These are phyloP conservation scores for Zonitis immaculata DNA, from an alignment of 2,888 invertebrate genomes.

Conservation along the genomic window DNA sequence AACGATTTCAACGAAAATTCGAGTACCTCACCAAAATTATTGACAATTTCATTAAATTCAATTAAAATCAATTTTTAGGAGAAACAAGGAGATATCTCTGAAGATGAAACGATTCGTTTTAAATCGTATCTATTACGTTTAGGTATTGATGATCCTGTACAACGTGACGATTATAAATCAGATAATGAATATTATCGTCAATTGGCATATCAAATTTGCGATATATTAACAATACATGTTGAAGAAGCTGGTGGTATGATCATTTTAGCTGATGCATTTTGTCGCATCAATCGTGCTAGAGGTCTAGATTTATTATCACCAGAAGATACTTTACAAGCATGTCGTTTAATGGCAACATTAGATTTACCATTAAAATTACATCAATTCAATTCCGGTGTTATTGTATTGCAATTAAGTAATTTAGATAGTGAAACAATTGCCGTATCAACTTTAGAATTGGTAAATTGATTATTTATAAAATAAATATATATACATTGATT, in stretches of 20 bases:
- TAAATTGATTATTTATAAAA: slow-evolving; percentile 39
- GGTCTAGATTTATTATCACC: slow-evolving; percentile 95
- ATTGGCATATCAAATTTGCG: slow-evolving; percentile 80
- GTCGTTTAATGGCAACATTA: slow-evolving; percentile 61
- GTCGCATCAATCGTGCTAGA: slow-evolving; percentile 92
- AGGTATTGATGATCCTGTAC: slow-evolving; percentile 97
- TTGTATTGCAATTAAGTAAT: slow-evolving; percentile 80
- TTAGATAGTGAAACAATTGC: slow-evolving; percentile 69
- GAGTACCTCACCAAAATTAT: too few species aligned
- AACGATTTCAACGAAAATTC: slow-evolving; percentile 87
- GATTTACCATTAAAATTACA: slow-evolving; percentile 71
- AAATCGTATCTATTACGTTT: slow-evolving; percentile 94
- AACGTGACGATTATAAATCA: slow-evolving; percentile 81
- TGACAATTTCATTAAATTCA: background rate
- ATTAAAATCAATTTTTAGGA: slow-evolving; percentile 49
- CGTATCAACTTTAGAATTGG: slow-evolving; percentile 61
- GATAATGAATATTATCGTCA: slow-evolving; percentile 80
- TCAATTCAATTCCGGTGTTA: slow-evolving; percentile 91
- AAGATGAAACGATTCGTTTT: slow-evolving; percentile 95
- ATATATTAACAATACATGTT: slow-evolving; percentile 75
- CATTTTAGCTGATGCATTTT: slow-evolving; percentile 94
- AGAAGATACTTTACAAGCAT: slow-evolving; percentile 92
- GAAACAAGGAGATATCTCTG: slow-evolving; percentile 91
- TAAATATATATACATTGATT: too few species aligned
- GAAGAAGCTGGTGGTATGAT: slow-evolving; percentile 93